Conservation (phyloP, 2,113 vertebrate genomes). For the Fulica atra region DNA sequence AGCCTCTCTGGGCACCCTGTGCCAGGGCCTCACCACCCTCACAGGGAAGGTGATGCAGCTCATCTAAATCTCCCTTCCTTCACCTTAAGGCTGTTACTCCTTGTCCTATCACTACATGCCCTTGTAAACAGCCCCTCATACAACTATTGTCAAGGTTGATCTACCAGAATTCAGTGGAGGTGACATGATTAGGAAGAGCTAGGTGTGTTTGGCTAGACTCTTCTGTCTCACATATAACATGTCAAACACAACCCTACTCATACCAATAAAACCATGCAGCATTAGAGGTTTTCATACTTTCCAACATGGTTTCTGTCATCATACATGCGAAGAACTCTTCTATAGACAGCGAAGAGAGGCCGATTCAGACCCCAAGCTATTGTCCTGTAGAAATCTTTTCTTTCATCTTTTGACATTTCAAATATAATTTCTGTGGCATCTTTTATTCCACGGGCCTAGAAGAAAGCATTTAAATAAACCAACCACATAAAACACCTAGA, state of each 20-base stretch:
- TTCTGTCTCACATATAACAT: not conserved
- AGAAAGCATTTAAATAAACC: slow-evolving; percentile 55
- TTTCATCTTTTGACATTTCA: slow-evolving; percentile 99
- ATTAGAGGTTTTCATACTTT: slow-evolving; percentile 87
- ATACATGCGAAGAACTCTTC: slow-evolving; percentile 97
- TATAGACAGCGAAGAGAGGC: slow-evolving; percentile 97
- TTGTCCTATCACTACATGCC: too few species aligned
- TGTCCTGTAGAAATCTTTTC: slow-evolving; percentile 98
- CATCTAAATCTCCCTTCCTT: too few species aligned
- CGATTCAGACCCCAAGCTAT: slow-evolving; percentile 95
- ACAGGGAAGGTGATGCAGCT: too few species aligned
- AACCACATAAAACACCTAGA: not conserved
- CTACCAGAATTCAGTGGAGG: not conserved
- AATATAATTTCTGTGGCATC: slow-evolving; percentile 98
- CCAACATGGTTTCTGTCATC: slow-evolving; percentile 99
- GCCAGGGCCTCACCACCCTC: too few species aligned
- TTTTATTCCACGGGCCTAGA: slow-evolving; percentile 92
- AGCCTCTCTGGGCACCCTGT: too few species aligned
- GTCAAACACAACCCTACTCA: slow-evolving; percentile 20
- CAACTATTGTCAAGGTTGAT: not conserved
- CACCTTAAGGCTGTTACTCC: too few species aligned
- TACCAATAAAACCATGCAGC: slow-evolving; percentile 63
- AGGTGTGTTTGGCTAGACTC: not conserved
- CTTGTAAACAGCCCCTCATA: not conserved
- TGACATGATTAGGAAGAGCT: not conserved